A percentile compares a stretch with the other conserved stretches of the same genome.
These are phyloP conservation scores for Platalea minor DNA, from an alignment of 2,797 vertebrate species.

Conservation along the genomic window DNA sequence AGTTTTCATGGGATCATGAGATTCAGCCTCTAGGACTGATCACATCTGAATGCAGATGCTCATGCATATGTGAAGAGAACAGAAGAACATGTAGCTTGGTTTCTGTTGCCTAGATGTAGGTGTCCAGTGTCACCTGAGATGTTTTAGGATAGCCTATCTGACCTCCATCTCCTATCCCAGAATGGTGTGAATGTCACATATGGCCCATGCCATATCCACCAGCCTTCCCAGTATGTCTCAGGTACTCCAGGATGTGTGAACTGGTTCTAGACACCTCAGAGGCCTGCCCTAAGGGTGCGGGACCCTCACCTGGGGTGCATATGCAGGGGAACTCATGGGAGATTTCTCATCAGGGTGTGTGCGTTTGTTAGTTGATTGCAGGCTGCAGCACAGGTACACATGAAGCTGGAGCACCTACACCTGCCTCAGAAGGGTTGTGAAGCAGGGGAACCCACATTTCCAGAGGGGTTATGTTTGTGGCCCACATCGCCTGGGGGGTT, in stretches of 20 bases:
- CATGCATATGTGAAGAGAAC: background rate
- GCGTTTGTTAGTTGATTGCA: background rate
- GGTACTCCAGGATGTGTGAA: background rate
- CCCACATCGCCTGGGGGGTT: too few relatives aligned
- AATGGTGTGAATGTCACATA: background rate
- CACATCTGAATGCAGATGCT: fast-evolving
- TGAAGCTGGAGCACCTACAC: background rate
- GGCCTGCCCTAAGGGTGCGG: background rate
- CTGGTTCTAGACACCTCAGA: background rate
- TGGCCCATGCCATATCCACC: background rate
- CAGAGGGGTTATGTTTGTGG: background rate
- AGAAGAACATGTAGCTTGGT: background rate
- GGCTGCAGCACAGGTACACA: background rate
- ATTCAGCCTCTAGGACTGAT: background rate
- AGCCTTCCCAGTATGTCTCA: background rate
- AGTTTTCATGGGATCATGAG: background rate
- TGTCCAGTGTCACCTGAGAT: background rate
- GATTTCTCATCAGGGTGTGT: background rate
- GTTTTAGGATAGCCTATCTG: background rate
- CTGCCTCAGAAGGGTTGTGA: background rate
- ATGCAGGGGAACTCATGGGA: background rate
- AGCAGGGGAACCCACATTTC: background rate
- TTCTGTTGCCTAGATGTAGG: background rate
- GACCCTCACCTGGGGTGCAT: background rate
- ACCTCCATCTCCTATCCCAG: background rate